Evolutionary conservation across 2,797 vertebrate species (phyloP).

Genomic region (Pipistrellus nathusii): DNA sequence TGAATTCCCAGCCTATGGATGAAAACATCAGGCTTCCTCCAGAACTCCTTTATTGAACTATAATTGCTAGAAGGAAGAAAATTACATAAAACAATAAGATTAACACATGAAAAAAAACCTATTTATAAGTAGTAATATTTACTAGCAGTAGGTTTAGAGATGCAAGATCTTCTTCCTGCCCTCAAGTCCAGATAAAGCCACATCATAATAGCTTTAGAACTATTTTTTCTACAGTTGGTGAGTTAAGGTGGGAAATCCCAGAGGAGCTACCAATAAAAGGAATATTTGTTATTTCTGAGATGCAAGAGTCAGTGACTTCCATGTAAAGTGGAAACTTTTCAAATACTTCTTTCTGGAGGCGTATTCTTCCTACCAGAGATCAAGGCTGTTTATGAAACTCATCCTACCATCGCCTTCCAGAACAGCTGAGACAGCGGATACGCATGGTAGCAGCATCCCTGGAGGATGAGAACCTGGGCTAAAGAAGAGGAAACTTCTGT

Average conservation of each 20-base stretch:
- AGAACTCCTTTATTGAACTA: neutral
- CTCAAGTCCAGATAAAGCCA: constrained; percentile 50
- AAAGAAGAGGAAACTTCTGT: neutral
- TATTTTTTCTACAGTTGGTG: constrained; percentile 17
- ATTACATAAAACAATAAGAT: constrained; percentile 55
- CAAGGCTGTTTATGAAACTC: neutral
- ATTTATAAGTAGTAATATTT: constrained; percentile 8
- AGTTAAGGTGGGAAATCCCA: constrained; percentile 12
- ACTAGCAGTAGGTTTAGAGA: constrained; percentile 38
- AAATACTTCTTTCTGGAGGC: neutral
- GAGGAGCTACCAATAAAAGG: constrained; percentile 29
- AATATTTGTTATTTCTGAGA: constrained; percentile 19
- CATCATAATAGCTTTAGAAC: neutral
- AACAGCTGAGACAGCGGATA: neutral
- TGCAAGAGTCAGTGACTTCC: neutral
- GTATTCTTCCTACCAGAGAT: constrained; percentile 21
- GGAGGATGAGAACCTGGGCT: neutral
- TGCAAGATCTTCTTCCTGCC: constrained; percentile 36
- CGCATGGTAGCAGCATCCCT: neutral
- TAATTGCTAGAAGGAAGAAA: constrained; percentile 43
- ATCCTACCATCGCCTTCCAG: neutral
- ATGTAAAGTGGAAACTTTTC: neutral
- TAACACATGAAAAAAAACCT: neutral
- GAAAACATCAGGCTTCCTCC: constrained; percentile 7
- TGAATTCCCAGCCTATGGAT: constrained; percentile 19